Evolutionary conservation across 1,140 invertebrate genomes (phyloP).

Genomic region (Anadara kagoshimensis): DNA sequence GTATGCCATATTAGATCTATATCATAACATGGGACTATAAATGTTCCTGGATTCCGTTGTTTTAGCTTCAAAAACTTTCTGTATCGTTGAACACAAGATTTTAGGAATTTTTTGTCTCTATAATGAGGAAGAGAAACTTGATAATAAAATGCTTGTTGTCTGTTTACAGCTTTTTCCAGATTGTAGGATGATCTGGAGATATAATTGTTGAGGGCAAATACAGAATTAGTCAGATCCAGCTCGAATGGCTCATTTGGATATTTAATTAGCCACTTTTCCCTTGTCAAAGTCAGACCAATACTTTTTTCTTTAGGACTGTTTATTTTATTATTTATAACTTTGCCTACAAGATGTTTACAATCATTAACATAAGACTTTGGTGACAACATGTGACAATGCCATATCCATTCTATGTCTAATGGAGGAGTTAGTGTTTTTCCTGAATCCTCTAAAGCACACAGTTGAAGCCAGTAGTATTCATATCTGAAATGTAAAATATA

Average conservation of each 20-base stretch:
- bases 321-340: slow-evolving; percentile 68
- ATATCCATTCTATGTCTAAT: slow-evolving; percentile 74
- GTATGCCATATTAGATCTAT: slow-evolving; percentile 75
- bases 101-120: slow-evolving; percentile 69
- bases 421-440: slow-evolving; percentile 61
- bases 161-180: slow-evolving; percentile 64
- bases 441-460: slow-evolving; percentile 56
- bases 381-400: slow-evolving; percentile 74
- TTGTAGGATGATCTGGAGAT: slow-evolving; percentile 59
- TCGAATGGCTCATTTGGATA: slow-evolving; percentile 47
- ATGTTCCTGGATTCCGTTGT: slow-evolving; percentile 67
- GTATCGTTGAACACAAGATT: slow-evolving; percentile 70
- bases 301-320: slow-evolving; percentile 27
- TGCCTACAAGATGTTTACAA: slow-evolving; percentile 64
- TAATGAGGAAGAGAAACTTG: slow-evolving; percentile 76
- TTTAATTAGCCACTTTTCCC: slow-evolving; percentile 39
- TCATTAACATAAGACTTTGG: slow-evolving; percentile 71
- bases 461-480: slow-evolving; percentile 73
- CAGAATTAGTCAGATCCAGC: slow-evolving; percentile 5
- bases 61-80: slow-evolving; percentile 74
- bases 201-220: slow-evolving; percentile 1
- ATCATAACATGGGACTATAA: slow-evolving; percentile 75
- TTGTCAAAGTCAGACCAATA: slow-evolving; percentile 11
- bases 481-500: slow-evolving; percentile 64
- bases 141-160: slow-evolving; percentile 71